These are phyloP conservation scores for Liasis olivaceus DNA, from an alignment of 2,797 vertebrate genomes.

Conservation along the genomic window DNA sequence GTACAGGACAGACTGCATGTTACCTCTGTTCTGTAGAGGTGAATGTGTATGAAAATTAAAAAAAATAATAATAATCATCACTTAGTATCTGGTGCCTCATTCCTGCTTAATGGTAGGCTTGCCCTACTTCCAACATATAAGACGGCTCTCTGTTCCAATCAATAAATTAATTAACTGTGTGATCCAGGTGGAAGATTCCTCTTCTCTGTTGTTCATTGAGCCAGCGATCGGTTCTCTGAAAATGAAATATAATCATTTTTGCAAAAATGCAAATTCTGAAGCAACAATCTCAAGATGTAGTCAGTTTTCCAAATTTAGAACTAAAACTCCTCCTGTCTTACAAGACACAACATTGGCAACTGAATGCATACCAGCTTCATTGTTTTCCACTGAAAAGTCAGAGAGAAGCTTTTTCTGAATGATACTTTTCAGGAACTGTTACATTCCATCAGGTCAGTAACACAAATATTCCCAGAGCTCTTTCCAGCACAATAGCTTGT, in stretches of 20 bases:
- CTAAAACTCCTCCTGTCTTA: neutral
- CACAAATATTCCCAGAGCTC: slow-evolving; percentile 4
- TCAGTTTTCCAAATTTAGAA: neutral
- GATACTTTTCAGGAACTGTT: slow-evolving; percentile 12
- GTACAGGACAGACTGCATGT: neutral
- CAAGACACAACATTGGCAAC: neutral
- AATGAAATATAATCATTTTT: neutral
- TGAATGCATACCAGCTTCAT: neutral
- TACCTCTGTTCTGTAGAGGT: neutral
- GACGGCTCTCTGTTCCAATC: neutral
- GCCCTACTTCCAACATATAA: neutral
- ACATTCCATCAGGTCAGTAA: slow-evolving; percentile 16
- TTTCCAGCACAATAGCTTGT: neutral
- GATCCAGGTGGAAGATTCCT: neutral
- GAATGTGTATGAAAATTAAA: neutral
- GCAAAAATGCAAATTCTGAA: too few relatives aligned
- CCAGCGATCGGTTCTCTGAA: neutral
- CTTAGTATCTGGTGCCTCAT: neutral
- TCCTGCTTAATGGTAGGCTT: neutral
- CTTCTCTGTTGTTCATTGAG: neutral
- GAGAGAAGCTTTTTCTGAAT: neutral
- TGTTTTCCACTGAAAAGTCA: neutral
- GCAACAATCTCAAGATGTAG: too few relatives aligned
- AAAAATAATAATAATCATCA: neutral
- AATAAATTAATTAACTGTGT: neutral